phyloP scores from a whole-genome alignment of 2,888 invertebrate genomes.

The Ectropis crepuscularia region DNA sequence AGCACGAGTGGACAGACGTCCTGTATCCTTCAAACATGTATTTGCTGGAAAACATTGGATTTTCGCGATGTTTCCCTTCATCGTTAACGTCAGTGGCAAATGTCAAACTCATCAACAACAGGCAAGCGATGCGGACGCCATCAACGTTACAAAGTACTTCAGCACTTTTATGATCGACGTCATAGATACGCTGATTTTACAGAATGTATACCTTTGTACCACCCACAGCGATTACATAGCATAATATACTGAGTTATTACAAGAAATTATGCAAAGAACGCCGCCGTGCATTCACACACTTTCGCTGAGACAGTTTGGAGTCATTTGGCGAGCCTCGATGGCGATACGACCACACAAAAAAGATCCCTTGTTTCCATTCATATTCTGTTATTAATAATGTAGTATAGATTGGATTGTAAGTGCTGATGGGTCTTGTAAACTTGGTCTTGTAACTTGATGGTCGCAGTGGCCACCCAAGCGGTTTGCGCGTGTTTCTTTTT shows the following conservation, averaged over 20 bases:
- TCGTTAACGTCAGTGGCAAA: too few species aligned
- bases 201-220: slow-evolving; percentile 54
- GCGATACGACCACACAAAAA: slow-evolving; percentile 50
- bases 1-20: too few species aligned
- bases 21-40: too few species aligned
- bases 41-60: too few species aligned
- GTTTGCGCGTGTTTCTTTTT: slow-evolving; percentile 63
- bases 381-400: slow-evolving; percentile 21
- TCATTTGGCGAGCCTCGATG: slow-evolving; percentile 54
- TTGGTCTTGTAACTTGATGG: slow-evolving; percentile 60
- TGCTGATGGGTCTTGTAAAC: slow-evolving; percentile 49
- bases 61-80: too few species aligned
- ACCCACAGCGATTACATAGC: slow-evolving; percentile 68
- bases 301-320: slow-evolving; percentile 80
- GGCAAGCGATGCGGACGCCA: too few species aligned
- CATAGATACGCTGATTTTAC: slow-evolving; percentile 25
- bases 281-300: slow-evolving; percentile 70
- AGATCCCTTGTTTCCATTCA: slow-evolving; percentile 49
- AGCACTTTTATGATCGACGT: slow-evolving; percentile 3
- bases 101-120: too few species aligned
- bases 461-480: slow-evolving; percentile 72
- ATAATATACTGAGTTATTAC: slow-evolving; percentile 69
- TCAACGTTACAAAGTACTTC: too few species aligned
- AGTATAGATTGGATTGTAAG: slow-evolving; percentile 15
- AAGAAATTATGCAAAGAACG: slow-evolving; percentile 74